Conservation (phyloP, 1,140 invertebrate species). For the Rhysida immarginata region DNA sequence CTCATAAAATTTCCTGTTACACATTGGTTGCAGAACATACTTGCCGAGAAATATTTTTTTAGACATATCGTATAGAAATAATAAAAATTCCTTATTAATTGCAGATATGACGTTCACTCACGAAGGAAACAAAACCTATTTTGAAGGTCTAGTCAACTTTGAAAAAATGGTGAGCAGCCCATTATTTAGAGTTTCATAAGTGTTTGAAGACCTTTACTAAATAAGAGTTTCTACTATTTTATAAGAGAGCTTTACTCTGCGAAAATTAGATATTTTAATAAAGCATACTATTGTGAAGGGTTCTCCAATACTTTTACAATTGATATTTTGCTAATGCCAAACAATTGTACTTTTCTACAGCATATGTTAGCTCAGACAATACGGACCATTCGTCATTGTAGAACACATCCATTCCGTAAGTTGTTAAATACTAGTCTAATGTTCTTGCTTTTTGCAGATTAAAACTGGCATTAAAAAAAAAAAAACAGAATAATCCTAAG, state of each 20-base stretch:
- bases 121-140: constrained; percentile 74
- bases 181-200: not conserved
- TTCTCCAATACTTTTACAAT: constrained; percentile 6
- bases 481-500: constrained; percentile 6
- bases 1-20: too few species aligned
- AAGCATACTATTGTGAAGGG: not conserved
- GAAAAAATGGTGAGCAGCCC: constrained; percentile 54
- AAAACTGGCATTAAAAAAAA: not conserved
- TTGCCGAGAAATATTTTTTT: not conserved
- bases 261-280: not conserved
- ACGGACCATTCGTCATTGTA: constrained; percentile 55
- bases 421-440: constrained; percentile 11
- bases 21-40: not conserved
- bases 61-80: not conserved
- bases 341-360: too few species aligned
- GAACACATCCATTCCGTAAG: constrained; percentile 50
- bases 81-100: constrained; percentile 7
- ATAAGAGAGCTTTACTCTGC: not conserved
- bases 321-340: constrained; percentile 11
- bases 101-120: constrained; percentile 74
- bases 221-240: not conserved
- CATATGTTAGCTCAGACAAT: constrained; percentile 74
- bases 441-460: not conserved
- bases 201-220: not conserved
- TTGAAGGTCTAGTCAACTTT: constrained; percentile 71